A percentile compares a stretch with the other conserved stretches of the same genome.
These are phyloP conservation scores for Tillus elongatus DNA, from an alignment of 2,888 invertebrate species.

Conservation along the genomic window DNA sequence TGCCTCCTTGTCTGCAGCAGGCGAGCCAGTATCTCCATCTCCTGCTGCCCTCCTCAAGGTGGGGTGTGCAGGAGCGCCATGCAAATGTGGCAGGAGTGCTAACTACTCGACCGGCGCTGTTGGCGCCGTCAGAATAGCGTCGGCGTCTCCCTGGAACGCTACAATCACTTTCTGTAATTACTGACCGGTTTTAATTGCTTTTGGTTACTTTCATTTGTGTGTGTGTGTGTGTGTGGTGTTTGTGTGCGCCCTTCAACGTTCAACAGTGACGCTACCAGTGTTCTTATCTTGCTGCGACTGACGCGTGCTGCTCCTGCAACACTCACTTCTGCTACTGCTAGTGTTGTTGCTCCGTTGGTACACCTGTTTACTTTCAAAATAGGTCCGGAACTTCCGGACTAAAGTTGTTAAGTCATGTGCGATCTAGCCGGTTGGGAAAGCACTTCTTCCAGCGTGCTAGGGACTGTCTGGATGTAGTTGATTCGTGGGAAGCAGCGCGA, in stretches of 20 bases:
- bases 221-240: slow-evolving; percentile 11
- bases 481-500: too few relatives aligned
- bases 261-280: too few relatives aligned
- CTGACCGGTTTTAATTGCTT: slow-evolving; percentile 25
- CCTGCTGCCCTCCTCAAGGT: slow-evolving; percentile 28
- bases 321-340: too few relatives aligned
- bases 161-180: slow-evolving; percentile 41
- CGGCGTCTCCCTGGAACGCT: slow-evolving; percentile 40
- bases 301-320: too few relatives aligned
- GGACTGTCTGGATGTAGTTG: too few relatives aligned
- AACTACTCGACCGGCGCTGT: slow-evolving; percentile 42
- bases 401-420: too few relatives aligned
- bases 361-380: slow-evolving; percentile 2
- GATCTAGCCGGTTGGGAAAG: too few relatives aligned
- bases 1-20: slow-evolving; percentile 12
- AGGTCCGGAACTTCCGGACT: slow-evolving; percentile 1
- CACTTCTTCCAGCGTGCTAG: too few relatives aligned
- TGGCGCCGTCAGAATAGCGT: slow-evolving; percentile 41
- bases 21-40: slow-evolving; percentile 25
- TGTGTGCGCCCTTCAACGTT: too few relatives aligned
- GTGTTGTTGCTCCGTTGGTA: background rate
- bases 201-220: slow-evolving; percentile 32
- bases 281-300: too few relatives aligned
- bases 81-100: slow-evolving; percentile 44
- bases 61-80: slow-evolving; percentile 38